Conservation (phyloP, 2,113 vertebrate genomes). For the Litocranius walleri region DNA sequence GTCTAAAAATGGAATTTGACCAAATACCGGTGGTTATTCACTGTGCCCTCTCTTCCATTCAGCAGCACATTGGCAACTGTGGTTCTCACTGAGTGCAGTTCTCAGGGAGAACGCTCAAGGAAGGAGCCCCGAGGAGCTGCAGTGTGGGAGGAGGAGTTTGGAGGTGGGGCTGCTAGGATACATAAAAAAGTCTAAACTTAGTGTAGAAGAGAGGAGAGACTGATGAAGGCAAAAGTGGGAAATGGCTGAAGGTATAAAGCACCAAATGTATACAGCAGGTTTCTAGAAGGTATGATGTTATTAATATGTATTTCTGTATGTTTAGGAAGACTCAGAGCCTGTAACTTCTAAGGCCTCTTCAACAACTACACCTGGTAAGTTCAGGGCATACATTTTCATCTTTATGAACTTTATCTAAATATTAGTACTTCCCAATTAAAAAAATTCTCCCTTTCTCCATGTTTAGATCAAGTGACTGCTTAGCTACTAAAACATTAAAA, state of each 20-base stretch:
- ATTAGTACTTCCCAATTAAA: background rate
- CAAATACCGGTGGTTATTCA: background rate
- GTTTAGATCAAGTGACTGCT: background rate
- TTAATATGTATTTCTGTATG: background rate
- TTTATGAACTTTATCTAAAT: background rate
- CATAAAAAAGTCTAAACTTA: background rate
- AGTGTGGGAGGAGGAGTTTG: background rate
- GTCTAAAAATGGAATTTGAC: background rate
- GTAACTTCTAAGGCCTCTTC: constrained; percentile 89
- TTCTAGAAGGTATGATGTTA: background rate
- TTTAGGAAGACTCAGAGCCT: constrained; percentile 93
- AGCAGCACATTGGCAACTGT: background rate
- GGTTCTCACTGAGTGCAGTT: background rate
- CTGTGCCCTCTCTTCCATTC: background rate
- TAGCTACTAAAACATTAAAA: background rate
- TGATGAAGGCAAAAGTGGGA: background rate
- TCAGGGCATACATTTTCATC: background rate
- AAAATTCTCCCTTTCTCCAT: background rate
- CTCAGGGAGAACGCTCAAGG: accelerated
- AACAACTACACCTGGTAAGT: constrained; percentile 96
- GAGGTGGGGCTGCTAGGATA: too few relatives aligned
- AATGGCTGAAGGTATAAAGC: background rate
- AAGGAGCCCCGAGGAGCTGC: too few relatives aligned
- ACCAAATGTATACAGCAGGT: background rate
- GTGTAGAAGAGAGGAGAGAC: background rate